Conservation (phyloP, 2,888 invertebrate genomes). For the Penaeus monodon region DNA sequence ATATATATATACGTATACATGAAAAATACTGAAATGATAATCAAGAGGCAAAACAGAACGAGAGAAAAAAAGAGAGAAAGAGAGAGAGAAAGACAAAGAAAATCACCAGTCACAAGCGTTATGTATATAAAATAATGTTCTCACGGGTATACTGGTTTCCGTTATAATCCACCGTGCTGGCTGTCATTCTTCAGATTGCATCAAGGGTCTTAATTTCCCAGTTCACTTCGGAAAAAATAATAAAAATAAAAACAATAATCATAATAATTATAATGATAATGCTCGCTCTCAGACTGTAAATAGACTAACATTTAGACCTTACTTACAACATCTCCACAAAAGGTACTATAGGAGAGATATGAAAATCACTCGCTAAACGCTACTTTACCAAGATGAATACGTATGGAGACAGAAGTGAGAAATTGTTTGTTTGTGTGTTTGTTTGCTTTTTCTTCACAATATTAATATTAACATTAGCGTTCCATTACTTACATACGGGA, state of each 20-base stretch:
- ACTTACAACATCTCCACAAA: constrained; percentile 60
- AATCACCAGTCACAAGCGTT: not conserved
- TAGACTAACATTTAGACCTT: constrained; percentile 60
- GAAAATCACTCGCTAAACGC: constrained; percentile 53
- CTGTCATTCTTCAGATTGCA: constrained; percentile 52
- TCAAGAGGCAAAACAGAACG: no score
- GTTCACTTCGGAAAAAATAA: constrained; percentile 39
- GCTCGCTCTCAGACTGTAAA: constrained; percentile 40
- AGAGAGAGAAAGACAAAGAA: no score
- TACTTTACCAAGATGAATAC: constrained; percentile 60
- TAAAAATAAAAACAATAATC: no score
- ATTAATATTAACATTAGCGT: constrained; percentile 58
- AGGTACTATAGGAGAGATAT: constrained; percentile 48
- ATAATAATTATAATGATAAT: no score
- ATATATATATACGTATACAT: no score
- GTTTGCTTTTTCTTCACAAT: constrained; percentile 1
- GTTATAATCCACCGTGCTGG: constrained; percentile 45
- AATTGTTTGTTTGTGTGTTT: constrained; percentile 22
- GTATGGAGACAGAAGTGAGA: constrained; percentile 60
- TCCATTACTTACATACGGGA: constrained; percentile 47
- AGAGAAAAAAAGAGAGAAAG: no score
- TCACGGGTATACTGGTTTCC: constrained; percentile 43
- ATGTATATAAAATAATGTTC: constrained; percentile 40
- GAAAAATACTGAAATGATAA: no score
- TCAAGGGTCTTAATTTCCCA: constrained; percentile 56